These are phyloP conservation scores for Xenopus petersii DNA, from an alignment of 2,797 vertebrate species.

Conservation along the genomic window DNA sequence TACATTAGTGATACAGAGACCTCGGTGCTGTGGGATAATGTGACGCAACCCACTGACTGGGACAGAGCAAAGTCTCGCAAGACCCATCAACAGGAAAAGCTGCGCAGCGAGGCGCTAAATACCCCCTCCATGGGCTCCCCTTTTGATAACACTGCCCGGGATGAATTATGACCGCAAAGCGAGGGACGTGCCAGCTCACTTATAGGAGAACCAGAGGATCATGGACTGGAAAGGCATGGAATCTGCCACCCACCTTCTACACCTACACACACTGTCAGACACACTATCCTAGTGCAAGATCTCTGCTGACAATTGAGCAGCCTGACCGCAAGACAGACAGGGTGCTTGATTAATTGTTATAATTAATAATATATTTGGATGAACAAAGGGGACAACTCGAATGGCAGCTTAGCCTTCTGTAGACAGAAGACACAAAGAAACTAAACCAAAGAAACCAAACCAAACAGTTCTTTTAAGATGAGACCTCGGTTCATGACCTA, in stretches of 20 bases:
- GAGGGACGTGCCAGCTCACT: constrained; percentile 16
- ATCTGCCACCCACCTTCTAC: not conserved
- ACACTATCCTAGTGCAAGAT: not conserved
- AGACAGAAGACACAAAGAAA: not conserved
- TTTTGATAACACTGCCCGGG: constrained; percentile 80
- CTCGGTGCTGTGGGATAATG: constrained; percentile 88
- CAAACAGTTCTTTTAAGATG: not conserved
- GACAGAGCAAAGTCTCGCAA: constrained; percentile 84
- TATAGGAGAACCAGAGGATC: not conserved
- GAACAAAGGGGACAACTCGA: not conserved
- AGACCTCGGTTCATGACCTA: not conserved
- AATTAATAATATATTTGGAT: constrained; percentile 28
- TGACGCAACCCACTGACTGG: constrained; percentile 81
- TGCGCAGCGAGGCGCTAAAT: constrained; percentile 84
- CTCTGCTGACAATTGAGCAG: not conserved
- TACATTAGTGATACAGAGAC: constrained; percentile 93
- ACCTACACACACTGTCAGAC: too few species aligned
- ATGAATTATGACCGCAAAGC: constrained; percentile 78
- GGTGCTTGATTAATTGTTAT: constrained; percentile 19
- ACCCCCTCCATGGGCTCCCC: constrained; percentile 82
- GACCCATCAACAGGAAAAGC: constrained; percentile 78
- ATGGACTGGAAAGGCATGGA: not conserved
- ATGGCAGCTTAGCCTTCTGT: constrained; percentile 19
- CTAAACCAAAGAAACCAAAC: not conserved
- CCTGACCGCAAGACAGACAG: not conserved